These are phyloP conservation scores for Scolopax bukidnonensis DNA, from an alignment of 2,797 vertebrate genomes.

Conservation along the genomic window DNA sequence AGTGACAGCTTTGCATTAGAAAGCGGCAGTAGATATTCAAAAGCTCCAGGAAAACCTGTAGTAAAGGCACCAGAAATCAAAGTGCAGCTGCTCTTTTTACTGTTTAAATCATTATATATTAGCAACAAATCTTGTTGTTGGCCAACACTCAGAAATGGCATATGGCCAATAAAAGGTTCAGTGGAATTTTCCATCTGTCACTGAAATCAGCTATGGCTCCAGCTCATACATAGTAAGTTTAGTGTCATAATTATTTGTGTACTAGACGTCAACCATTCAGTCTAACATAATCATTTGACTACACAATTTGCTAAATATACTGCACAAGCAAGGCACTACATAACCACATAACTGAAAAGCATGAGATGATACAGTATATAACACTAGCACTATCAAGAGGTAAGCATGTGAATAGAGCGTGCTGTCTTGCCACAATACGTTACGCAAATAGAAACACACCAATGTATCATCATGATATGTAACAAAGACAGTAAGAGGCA, in stretches of 20 bases:
- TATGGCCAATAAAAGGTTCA: constrained; percentile 78
- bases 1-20: constrained; percentile 39
- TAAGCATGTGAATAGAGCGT: background rate
- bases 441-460: background rate
- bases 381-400: background rate
- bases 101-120: constrained; percentile 81
- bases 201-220: constrained; percentile 66
- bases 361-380: background rate
- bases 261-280: constrained; percentile 44
- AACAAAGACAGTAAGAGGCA: background rate
- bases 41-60: constrained; percentile 55
- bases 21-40: constrained; percentile 35
- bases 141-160: constrained; percentile 78
- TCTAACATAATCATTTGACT: constrained; percentile 47
- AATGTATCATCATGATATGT: background rate
- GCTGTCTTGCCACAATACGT: background rate
- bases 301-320: constrained; percentile 36
- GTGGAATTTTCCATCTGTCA: constrained; percentile 79
- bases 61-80: constrained; percentile 69
- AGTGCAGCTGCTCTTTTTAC: constrained; percentile 75
- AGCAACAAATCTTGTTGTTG: constrained; percentile 77
- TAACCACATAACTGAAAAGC: background rate
- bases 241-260: constrained; percentile 51
- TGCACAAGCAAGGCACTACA: background rate
- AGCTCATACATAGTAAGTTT: constrained; percentile 26